A percentile compares a stretch with the other conserved stretches of the same genome.
phyloP scores from a whole-genome alignment of 2,113 vertebrate species.

The Microtus ochrogaster region DNA sequence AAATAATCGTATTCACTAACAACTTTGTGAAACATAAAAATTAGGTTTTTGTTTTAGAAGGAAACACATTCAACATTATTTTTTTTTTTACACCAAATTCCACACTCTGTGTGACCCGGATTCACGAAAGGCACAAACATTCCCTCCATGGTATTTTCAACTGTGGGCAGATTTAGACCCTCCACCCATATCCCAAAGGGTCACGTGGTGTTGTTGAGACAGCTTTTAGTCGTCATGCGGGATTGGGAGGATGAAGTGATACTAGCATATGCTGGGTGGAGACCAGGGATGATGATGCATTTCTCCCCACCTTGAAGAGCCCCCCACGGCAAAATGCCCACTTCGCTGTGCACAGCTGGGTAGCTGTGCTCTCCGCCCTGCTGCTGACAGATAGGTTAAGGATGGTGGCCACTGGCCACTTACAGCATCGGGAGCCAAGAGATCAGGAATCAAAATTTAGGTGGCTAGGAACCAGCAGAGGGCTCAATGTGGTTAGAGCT shows the following conservation, averaged over 20 bases:
- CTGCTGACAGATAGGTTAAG: background rate
- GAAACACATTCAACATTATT: background rate
- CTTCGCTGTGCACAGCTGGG: background rate
- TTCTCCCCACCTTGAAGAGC: background rate
- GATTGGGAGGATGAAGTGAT: no score
- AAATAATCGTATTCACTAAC: background rate
- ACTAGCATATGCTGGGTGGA: background rate
- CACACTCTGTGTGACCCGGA: background rate
- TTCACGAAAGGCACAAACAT: background rate
- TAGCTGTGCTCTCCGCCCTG: accelerated
- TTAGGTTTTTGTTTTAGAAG: background rate
- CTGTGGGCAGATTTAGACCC: no score
- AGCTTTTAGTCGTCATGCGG: background rate
- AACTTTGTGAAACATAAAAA: background rate
- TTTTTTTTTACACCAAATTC: background rate
- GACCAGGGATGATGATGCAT: background rate
- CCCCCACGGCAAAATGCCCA: accelerated
- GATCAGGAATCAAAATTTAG: background rate
- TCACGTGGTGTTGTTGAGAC: no score
- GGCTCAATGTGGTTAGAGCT: background rate
- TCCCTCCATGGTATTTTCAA: background rate
- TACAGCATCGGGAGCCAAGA: background rate
- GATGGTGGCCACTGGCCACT: background rate
- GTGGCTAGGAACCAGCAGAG: background rate
- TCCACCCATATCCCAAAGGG: background rate